Conservation (phyloP, 2,113 vertebrate genomes). For the Odobenus rosmarus region DNA sequence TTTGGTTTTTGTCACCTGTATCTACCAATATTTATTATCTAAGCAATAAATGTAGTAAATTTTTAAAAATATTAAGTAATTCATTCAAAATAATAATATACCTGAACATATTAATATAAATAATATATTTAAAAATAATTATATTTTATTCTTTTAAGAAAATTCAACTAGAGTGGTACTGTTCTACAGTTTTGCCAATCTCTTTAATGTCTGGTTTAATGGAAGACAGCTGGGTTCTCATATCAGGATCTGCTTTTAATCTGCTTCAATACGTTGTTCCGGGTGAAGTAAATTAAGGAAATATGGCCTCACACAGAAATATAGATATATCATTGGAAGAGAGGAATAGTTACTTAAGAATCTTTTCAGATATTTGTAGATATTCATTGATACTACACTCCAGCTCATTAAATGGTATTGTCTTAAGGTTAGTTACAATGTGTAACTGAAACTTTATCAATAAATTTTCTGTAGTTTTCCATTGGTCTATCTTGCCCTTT, state of each 20-base stretch:
- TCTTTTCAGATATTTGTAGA: not conserved
- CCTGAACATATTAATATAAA: not conserved
- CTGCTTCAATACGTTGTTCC: slow-evolving; percentile 39
- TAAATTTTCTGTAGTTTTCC: not conserved
- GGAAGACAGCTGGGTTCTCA: slow-evolving; percentile 51
- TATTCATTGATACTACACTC: not conserved
- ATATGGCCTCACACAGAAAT: slow-evolving; percentile 25
- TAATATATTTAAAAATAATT: not conserved
- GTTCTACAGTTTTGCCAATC: slow-evolving; percentile 54
- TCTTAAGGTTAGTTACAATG: not conserved
- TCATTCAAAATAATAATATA: not conserved
- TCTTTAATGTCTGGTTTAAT: slow-evolving; percentile 63
- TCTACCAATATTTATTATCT: not conserved
- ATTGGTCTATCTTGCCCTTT: not conserved
- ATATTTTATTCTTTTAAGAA: not conserved
- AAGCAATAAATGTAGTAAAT: not conserved
- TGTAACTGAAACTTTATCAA: not conserved
- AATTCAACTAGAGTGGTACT: slow-evolving; percentile 32
- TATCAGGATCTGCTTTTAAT: slow-evolving; percentile 66
- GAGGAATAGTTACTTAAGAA: not conserved
- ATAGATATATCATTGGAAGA: not conserved
- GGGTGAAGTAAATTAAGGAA: slow-evolving; percentile 46
- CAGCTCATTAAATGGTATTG: not conserved
- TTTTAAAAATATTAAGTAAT: not conserved
- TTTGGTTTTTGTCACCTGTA: not conserved